Evolutionary conservation across 2,113 vertebrate species (phyloP).

Genomic region (Oreochromis aureus): DNA sequence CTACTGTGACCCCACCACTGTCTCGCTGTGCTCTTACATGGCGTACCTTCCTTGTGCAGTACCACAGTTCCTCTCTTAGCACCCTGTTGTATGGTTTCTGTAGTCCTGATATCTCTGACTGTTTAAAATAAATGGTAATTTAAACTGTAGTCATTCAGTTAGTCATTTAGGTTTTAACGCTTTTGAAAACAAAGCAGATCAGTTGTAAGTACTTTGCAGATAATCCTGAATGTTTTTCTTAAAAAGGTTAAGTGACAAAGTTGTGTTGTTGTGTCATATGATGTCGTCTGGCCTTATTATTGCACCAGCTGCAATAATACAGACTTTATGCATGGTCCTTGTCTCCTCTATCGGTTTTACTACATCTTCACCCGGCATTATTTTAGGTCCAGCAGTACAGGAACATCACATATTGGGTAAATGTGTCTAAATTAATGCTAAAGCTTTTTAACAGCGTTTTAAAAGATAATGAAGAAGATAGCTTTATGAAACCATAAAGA

Average conservation of each 20-base stretch:
- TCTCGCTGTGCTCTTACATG: neutral
- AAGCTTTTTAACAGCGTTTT: neutral
- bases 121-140: neutral
- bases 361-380: fast-evolving
- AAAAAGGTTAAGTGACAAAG: neutral
- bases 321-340: neutral
- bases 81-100: neutral
- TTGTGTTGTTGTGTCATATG: neutral
- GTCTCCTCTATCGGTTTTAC: fast-evolving
- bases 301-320: neutral
- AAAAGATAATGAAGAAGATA: neutral
- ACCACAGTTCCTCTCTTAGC: neutral
- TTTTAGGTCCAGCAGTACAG: fast-evolving
- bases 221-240: neutral
- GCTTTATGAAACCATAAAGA: neutral
- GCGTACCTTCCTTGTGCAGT: neutral
- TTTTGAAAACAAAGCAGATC: neutral
- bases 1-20: neutral
- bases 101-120: neutral
- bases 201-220: neutral
- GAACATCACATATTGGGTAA: neutral
- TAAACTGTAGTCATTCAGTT: neutral
- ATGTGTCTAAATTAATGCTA: neutral
- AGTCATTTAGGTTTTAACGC: fast-evolving
- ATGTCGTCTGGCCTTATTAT: fast-evolving